Evolutionary conservation across 1,140 invertebrate species (phyloP).

Genomic region (Bradysia coprophila): DNA sequence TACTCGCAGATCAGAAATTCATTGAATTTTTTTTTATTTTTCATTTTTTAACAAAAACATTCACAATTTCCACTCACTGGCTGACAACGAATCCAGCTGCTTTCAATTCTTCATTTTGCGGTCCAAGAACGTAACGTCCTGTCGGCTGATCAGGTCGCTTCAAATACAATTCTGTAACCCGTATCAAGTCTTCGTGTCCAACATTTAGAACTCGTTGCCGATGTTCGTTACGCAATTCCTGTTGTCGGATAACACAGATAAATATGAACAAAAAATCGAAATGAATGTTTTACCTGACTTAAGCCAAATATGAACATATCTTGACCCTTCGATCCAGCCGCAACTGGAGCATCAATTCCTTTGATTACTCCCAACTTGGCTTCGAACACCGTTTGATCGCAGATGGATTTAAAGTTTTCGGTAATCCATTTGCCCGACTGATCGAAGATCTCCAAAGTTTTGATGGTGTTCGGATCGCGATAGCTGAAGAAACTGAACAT

Average conservation of each 20-base stretch:
- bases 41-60: too few species aligned
- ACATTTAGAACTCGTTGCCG: conserved; percentile 48
- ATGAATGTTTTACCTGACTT: too few species aligned
- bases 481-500: conserved; percentile 67
- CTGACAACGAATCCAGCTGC: too few species aligned
- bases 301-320: conserved; percentile 51
- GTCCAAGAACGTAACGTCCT: conserved; percentile 59
- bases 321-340: conserved; percentile 59
- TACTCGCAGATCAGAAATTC: too few species aligned
- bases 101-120: too few species aligned
- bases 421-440: conserved; percentile 51
- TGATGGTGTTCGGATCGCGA: conserved; percentile 61
- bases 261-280: too few species aligned
- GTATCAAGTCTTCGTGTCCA: conserved; percentile 40
- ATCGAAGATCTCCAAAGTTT: conserved; percentile 67
- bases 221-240: conserved; percentile 59
- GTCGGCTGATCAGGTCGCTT: conserved; percentile 16
- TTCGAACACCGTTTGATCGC: conserved; percentile 54
- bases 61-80: too few species aligned
- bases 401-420: conserved; percentile 27
- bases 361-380: conserved; percentile 83
- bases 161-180: conserved; percentile 52
- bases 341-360: conserved; percentile 61
- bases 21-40: too few species aligned
- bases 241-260: too few species aligned